These are phyloP conservation scores for Erythrocercus mccallii DNA, from an alignment of 2,113 vertebrate species.

Conservation along the genomic window DNA sequence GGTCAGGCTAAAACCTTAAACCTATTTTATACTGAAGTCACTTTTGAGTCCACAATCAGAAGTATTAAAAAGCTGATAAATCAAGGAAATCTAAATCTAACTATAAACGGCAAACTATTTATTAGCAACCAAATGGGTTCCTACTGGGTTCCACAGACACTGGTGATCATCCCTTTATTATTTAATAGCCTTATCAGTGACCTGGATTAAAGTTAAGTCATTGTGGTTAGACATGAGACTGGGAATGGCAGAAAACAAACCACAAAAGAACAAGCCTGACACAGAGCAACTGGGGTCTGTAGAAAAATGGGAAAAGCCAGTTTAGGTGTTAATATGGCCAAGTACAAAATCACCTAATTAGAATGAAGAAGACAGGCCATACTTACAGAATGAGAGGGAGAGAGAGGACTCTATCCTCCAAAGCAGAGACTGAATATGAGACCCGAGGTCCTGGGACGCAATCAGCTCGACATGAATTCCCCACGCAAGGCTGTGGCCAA, in stretches of 20 bases:
- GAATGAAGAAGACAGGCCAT: neutral
- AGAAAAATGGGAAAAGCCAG: neutral
- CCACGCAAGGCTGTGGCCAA: slow-evolving; percentile 30
- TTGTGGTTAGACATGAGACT: neutral
- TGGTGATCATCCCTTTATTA: neutral
- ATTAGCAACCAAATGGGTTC: neutral
- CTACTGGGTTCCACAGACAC: neutral
- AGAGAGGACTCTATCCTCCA: slow-evolving; percentile 63
- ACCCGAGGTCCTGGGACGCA: neutral
- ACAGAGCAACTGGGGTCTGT: neutral
- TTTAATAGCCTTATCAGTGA: neutral
- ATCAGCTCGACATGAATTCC: slow-evolving; percentile 51
- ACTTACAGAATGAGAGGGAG: slow-evolving; percentile 62
- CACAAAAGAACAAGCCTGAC: neutral
- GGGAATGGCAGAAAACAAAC: neutral
- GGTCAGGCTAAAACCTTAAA: neutral
- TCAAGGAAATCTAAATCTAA: neutral
- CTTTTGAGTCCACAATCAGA: neutral
- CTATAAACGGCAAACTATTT: neutral
- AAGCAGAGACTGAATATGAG: slow-evolving; percentile 40
- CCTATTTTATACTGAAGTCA: neutral
- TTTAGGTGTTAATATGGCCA: neutral
- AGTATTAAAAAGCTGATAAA: neutral
- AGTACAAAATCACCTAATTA: neutral
- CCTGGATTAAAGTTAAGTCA: neutral